Percentiles rank a stretch among this genome's conserved stretches.
Conservation (phyloP, 2,888 invertebrate genomes). For the Spilosoma lubricipeda region DNA sequence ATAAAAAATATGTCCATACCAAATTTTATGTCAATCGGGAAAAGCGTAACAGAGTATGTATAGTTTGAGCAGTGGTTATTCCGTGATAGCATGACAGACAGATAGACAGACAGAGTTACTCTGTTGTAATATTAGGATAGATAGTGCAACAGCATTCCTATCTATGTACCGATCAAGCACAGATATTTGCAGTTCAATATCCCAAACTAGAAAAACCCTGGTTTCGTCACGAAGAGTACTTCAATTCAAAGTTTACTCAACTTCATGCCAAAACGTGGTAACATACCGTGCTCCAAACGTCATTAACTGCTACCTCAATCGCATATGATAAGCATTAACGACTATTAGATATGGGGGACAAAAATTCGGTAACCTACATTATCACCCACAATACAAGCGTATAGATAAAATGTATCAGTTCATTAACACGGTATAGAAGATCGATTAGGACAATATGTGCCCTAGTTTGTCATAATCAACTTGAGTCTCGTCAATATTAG, state of each 20-base stretch:
- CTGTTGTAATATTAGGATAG: too few species aligned
- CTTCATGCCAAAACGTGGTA: neutral
- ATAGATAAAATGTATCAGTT: constrained; percentile 12
- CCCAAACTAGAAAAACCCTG: neutral
- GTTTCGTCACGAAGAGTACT: neutral
- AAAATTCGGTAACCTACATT: constrained; percentile 3
- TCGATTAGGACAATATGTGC: constrained; percentile 8
- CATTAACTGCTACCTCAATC: neutral
- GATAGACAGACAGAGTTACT: too few species aligned
- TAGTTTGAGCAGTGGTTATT: too few species aligned
- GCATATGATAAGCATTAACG: neutral
- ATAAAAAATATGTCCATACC: too few species aligned
- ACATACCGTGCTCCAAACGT: neutral
- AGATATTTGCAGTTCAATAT: neutral
- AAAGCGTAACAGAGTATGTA: too few species aligned
- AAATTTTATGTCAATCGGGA: too few species aligned
- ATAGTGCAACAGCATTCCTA: neutral
- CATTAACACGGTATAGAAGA: constrained; percentile 7
- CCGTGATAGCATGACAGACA: too few species aligned
- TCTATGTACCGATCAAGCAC: neutral
- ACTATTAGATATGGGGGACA: neutral
- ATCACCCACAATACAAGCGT: neutral
- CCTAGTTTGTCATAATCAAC: constrained; percentile 10
- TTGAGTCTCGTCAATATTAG: neutral
- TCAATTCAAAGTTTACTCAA: neutral